Evolutionary conservation across 2,797 vertebrate species (phyloP), one percentile per base, ranked within the genome.

Genomic region (Galagoides demidoff): DNA sequence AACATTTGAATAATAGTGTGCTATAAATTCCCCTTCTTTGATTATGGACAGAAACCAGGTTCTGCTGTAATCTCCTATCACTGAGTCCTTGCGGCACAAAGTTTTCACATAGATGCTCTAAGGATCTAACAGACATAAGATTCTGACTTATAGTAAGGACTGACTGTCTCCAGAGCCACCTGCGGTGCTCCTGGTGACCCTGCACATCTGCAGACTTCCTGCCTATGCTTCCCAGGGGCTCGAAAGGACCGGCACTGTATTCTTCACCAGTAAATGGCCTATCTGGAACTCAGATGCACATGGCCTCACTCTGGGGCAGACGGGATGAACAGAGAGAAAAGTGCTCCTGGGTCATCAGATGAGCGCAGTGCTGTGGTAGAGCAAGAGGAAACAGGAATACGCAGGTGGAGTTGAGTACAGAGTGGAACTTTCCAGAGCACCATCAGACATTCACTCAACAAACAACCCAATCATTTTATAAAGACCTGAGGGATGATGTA

Each of bases 381-480:
- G 7, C 12, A 82, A 85, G 71, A 85, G n/a, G 27, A 94, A n/a
- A 13, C 27, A 71, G 37, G 22, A 89, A 81, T 91, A 78, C 71
- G 13, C 31, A 85, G 64, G 52, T 49, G n/a, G 45, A 93, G 66
- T 43, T 74, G 43, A 92, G 59, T 88, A 74, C 92, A 83, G 57
- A 92, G 25, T 55, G 34, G 57, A 85, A 90, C 20, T 78, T 96
- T 89, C 25, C 37, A 79, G 81, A 90, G 9, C 84, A 82, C 70
- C 92, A 52, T 77, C 82, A 95, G 52, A 70, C 37, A 71, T 90
- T 85, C 10, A 23, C 84, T 92, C 92, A 73, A 92, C 45, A 96
- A 88, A 81, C 37, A 95, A 92, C 85, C 82, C 57, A 83, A 61
- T 79, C 83, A 85, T 93, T 96, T 68, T 88, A 61, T 57, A 93